Evolutionary conservation across 1,140 invertebrate genomes (phyloP).

Genomic region (Lucilia cuprina): DNA sequence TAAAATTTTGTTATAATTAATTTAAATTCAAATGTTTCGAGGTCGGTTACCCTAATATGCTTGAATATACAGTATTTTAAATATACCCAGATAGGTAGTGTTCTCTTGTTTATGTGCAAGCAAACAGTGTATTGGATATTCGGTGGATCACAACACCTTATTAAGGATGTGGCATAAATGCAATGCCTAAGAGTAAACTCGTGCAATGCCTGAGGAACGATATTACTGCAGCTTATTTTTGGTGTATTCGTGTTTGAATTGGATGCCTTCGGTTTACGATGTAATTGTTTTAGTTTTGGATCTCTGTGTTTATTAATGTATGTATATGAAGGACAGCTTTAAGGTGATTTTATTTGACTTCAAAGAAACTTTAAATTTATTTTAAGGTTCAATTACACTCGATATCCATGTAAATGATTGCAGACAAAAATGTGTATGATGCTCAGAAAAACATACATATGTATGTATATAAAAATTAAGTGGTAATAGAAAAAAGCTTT

Average conservation of each 20-base stretch:
- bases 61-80: background rate
- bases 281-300: conserved; percentile 9
- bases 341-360: background rate
- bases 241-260: conserved; percentile 30
- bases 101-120: background rate
- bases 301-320: background rate
- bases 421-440: too few relatives aligned
- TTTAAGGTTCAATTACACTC: background rate
- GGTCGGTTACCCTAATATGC: too few relatives aligned
- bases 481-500: too few relatives aligned
- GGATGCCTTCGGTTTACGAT: background rate
- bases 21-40: too few relatives aligned
- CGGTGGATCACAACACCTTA: conserved; percentile 51
- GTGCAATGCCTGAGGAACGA: conserved; percentile 56
- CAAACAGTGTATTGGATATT: background rate
- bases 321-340: background rate
- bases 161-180: conserved; percentile 57
- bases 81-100: background rate
- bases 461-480: too few relatives aligned
- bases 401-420: too few relatives aligned
- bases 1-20: too few relatives aligned
- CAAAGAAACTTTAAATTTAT: conserved; percentile 18
- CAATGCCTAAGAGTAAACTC: conserved; percentile 53
- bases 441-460: too few relatives aligned
- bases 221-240: conserved; percentile 54